Conservation (phyloP, 2,797 vertebrate species). For the Tadarida brasiliensis region DNA sequence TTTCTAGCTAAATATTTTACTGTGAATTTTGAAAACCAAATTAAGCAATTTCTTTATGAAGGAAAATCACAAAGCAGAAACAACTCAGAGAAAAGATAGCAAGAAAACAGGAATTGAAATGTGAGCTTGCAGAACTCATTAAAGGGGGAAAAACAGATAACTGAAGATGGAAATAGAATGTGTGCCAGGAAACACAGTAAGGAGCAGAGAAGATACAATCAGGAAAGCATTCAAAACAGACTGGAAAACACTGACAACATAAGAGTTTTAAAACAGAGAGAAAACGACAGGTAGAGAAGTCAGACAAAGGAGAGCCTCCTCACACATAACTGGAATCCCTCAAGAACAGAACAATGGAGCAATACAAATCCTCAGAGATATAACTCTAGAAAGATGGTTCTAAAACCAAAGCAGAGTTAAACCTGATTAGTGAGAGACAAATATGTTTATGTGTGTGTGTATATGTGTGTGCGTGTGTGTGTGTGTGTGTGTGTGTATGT, state of each 20-base stretch:
- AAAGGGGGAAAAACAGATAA: background rate
- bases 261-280: background rate
- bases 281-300: background rate
- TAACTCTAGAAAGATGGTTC: constrained; percentile 4
- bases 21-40: constrained; percentile 18
- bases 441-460: background rate
- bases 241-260: background rate
- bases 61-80: constrained; percentile 19
- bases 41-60: background rate
- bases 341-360: background rate
- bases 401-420: background rate
- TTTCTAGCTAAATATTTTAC: constrained; percentile 33
- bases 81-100: background rate
- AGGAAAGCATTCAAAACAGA: background rate
- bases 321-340: background rate
- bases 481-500: no score
- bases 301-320: background rate
- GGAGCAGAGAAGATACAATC: background rate
- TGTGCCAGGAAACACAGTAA: background rate
- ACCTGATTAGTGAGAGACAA: background rate
- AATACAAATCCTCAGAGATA: background rate
- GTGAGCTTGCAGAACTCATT: background rate
- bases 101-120: constrained; percentile 7
- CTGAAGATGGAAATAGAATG: background rate
- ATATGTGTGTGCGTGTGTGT: no score